Evolutionary conservation across 2,888 invertebrate genomes (phyloP).

Genomic region (Drosophila gaucha): DNA sequence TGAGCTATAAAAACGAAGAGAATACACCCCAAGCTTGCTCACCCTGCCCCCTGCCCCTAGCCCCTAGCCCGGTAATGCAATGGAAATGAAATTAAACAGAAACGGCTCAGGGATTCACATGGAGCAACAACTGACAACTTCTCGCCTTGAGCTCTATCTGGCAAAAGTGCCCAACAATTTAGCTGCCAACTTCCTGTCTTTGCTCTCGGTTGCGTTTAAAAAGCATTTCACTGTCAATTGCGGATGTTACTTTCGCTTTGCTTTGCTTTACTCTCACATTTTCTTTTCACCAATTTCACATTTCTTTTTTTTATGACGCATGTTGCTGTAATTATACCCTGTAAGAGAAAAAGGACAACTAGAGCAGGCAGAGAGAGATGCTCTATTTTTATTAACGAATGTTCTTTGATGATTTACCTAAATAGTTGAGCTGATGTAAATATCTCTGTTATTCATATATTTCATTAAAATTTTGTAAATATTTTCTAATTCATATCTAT

Average conservation of each 20-base stretch:
- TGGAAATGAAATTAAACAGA: constrained; percentile 60
- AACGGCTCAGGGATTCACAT: constrained; percentile 28
- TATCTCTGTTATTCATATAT: too few species aligned
- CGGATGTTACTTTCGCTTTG: constrained; percentile 38
- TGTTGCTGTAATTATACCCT: constrained; percentile 46
- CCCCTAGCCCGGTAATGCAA: constrained; percentile 50
- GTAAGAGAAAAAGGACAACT: not conserved
- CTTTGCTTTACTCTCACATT: constrained; percentile 25
- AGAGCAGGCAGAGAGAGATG: not conserved
- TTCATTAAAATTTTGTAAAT: too few species aligned
- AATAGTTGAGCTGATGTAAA: not conserved
- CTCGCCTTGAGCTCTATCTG: constrained; percentile 33
- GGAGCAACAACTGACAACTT: constrained; percentile 31
- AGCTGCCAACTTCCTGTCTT: constrained; percentile 3
- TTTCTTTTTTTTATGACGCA: constrained; percentile 49
- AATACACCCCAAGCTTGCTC: constrained; percentile 32
- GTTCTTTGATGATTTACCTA: not conserved
- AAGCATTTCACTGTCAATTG: constrained; percentile 76
- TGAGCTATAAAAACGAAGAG: constrained; percentile 12
- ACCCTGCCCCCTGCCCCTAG: not conserved
- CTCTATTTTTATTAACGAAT: too few species aligned
- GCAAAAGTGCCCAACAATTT: constrained; percentile 28
- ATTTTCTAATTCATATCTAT: too few species aligned
- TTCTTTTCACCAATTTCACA: constrained; percentile 14
- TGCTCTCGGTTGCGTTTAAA: constrained; percentile 52